Evolutionary conservation across 2,888 invertebrate species (phyloP), one percentile per base, ranked within the genome.

Genomic region (Lymantria monacha): DNA sequence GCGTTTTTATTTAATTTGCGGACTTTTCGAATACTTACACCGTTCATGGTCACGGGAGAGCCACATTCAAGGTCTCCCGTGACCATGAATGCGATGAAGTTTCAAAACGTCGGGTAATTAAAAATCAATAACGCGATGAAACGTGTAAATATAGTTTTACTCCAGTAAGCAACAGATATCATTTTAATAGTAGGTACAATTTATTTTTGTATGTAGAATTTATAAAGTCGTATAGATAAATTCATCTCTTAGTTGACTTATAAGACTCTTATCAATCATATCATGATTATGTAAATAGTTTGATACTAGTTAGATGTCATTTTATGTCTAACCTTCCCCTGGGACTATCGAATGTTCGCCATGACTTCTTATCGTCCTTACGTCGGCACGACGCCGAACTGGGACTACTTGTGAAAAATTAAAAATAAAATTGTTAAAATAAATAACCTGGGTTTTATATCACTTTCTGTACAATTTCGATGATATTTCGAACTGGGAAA

Each of bases 271-370:
- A 22, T 22, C 22, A 22, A 22, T 8, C 7, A 5, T 33, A 33
- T 33, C 9, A 33, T 33, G 38, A 38, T n/a, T 11, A n/a, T n/a
- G n/a, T n/a, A n/a, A n/a, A 38, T 12, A n/a, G 41, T 15, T 41
- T 14, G 1, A 41, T 33, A 14, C 13, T 13, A 38, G 7, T 15
- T 42, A 38, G 33, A 41, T 12, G 30, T 33, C 10, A 30, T 22
- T 14, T n/a, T 14, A 48, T 37, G n/a, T 53, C 62, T 49, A 55
- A 82, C 83, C 82, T 82, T 37, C 42, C 60, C 53, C 41, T 15
- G 63, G 43, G 9, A 42, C 72, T 74, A 51, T 76, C 78, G 48
- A 55, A 81, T 0, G 60, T 74, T 48, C 76, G 66, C 81, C 81
- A 81, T n/a, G 76, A 57, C 62, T 79, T 80, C 54, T 71, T 70